Evolutionary conservation across 2,797 vertebrate species (phyloP).

Genomic region (Mormyrops attenuatus): DNA sequence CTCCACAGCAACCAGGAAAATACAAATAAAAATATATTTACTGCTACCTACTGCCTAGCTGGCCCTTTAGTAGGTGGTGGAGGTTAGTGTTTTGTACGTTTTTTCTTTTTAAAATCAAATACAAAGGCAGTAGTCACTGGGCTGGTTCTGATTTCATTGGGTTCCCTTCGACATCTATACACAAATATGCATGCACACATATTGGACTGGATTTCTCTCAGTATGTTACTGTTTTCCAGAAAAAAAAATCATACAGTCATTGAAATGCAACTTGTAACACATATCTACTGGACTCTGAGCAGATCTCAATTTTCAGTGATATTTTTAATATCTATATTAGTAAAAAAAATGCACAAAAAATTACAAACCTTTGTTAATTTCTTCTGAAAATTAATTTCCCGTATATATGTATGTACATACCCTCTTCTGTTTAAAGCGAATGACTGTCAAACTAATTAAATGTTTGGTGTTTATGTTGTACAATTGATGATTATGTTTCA

Average conservation of each 20-base stretch:
- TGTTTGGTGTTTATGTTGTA: slow-evolving; percentile 60
- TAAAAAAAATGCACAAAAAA: neutral
- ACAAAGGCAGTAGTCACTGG: neutral
- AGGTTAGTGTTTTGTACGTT: neutral
- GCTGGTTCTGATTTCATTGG: neutral
- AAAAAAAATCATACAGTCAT: neutral
- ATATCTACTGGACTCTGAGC: neutral
- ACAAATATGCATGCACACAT: slow-evolving; percentile 19
- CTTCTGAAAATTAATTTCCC: neutral
- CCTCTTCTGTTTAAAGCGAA: slow-evolving; percentile 47
- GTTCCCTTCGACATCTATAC: slow-evolving; percentile 19
- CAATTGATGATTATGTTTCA: slow-evolving; percentile 54
- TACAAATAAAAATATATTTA: neutral
- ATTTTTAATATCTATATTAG: neutral
- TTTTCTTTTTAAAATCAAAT: neutral
- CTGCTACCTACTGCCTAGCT: neutral
- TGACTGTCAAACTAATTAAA: slow-evolving; percentile 50
- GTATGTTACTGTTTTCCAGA: neutral
- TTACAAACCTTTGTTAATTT: neutral
- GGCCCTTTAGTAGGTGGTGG: neutral
- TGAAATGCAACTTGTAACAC: neutral
- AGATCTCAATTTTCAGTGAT: neutral
- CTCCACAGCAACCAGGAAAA: neutral
- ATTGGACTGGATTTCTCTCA: neutral
- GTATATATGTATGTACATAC: slow-evolving; percentile 23